phyloP scores from a whole-genome alignment of 2,113 vertebrate genomes.

The Arothron firmamentum region DNA sequence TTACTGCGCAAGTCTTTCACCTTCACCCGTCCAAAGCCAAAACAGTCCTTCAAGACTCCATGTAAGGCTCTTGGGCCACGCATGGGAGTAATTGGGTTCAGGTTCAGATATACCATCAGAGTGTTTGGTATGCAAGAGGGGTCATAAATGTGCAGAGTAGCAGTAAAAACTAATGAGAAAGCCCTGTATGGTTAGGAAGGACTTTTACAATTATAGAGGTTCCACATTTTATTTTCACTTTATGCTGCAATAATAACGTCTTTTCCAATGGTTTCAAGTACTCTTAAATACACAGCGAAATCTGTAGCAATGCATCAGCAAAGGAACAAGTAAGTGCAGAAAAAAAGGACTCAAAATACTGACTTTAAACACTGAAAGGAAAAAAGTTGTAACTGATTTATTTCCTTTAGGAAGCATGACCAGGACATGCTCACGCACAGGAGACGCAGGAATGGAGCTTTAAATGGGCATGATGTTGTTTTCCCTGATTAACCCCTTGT shows the following conservation, averaged over 20 bases:
- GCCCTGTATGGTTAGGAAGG: conserved; percentile 1
- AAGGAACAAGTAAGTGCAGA: not conserved
- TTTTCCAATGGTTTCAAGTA: not conserved
- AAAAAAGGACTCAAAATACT: too few relatives aligned
- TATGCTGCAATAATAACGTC: not conserved
- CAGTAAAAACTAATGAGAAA: conserved; percentile 10
- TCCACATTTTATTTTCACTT: not conserved
- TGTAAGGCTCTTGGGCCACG: not conserved
- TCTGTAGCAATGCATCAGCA: not conserved
- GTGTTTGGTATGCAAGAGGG: conserved; percentile 1
- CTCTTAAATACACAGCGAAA: not conserved
- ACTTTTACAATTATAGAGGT: not conserved
- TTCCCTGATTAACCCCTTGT: conserved; percentile 42
- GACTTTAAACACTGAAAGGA: too few relatives aligned
- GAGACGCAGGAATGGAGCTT: conserved; percentile 21
- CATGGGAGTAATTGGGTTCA: conserved; percentile 8
- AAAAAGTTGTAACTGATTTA: too few relatives aligned
- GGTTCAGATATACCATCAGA: conserved; percentile 16
- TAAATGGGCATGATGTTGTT: conserved; percentile 45
- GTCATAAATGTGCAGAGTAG: conserved; percentile 1
- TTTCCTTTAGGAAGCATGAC: not conserved
- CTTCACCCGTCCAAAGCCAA: conserved; percentile 12
- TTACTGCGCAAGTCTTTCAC: conserved; percentile 43
- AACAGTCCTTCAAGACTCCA: not conserved
- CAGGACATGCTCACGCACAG: not conserved